Conservation (phyloP, 2,888 invertebrate genomes). For the Eurytoma adleriae region DNA sequence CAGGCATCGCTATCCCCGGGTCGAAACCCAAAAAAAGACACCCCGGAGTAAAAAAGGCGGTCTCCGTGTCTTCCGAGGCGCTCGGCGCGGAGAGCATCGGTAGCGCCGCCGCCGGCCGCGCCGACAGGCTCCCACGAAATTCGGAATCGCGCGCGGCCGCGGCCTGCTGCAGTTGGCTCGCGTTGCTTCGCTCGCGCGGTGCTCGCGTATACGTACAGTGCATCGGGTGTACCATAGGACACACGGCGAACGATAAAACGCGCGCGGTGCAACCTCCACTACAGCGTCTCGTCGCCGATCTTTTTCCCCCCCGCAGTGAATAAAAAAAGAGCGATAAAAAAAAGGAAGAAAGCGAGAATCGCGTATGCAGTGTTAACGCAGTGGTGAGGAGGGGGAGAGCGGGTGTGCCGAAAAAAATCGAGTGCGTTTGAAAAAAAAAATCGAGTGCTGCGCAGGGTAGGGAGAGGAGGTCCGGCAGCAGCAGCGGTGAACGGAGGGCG, state of each 20-base stretch:
- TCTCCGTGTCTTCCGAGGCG: too few relatives aligned
- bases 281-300: neutral
- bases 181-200: conserved; percentile 45
- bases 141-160: conserved; percentile 25
- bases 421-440: too few relatives aligned
- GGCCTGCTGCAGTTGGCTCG: conserved; percentile 42
- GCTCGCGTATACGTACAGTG: neutral
- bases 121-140: conserved; percentile 39
- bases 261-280: neutral
- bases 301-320: neutral
- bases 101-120: conserved; percentile 1
- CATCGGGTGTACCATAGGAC: neutral
- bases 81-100: too few relatives aligned
- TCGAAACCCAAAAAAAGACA: too few relatives aligned
- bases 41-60: too few relatives aligned
- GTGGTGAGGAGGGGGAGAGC: too few relatives aligned
- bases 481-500: neutral
- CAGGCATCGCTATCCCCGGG: too few relatives aligned
- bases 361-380: too few relatives aligned
- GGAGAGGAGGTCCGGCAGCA: neutral
- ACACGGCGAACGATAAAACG: neutral
- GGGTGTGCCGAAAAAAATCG: too few relatives aligned
- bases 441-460: too few relatives aligned
- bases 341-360: too few relatives aligned
- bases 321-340: too few relatives aligned